Base-by-base conservation (phyloP, 2,888 invertebrate genomes). In the Andrena bucephala region DNA sequence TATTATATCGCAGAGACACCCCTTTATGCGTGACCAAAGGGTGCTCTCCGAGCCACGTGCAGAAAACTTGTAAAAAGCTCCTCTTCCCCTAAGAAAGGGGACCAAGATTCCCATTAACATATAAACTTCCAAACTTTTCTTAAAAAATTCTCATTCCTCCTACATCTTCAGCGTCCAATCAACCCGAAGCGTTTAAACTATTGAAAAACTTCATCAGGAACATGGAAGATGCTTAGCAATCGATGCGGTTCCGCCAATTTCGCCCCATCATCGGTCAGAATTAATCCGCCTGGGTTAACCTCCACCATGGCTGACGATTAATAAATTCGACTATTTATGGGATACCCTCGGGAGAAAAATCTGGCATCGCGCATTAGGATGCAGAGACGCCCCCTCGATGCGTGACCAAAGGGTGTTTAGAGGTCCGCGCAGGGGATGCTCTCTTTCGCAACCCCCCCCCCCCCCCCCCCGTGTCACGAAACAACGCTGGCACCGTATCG, bases 401-500 rank as follows among this genome's bases (percentile, higher is more conserved):
- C 88, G 88, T 88, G 88, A 88, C 88, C 83, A 88, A 88, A 88
- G 88, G 85, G 87, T 87, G 85, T 81, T 86, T 79, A 71, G 77
- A 74, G 69, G 71, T 24, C 73, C 73, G 42, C 50, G 57, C 29
- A 50, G 62, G 76, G 83, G 67, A 62, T 54, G 65, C 60, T 42
- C n/a, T 31, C 52, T 36, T 66, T 27, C 54, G 71, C 63, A 20
- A 20, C 79, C 66, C 8, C 6, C 66, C 77, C 63, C 85, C 69
- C 0, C 79, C 66, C 8, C 6, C 66, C 77, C 63, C 85, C 69
- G 75, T 81, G 84, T 83, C 84, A 81, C 81, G 85, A 84, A 87
- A 90, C 89, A 84, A 89, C 85, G 84, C 77, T 52, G 80, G 80
- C 83, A 88, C 85, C 89, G 87, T 90, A 88, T 90, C 89, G 87